A percentile compares a stretch with the other conserved stretches of the same genome.
Evolutionary conservation across 2,888 invertebrate species (phyloP).

Genomic region (Epicampocera succincta): DNA sequence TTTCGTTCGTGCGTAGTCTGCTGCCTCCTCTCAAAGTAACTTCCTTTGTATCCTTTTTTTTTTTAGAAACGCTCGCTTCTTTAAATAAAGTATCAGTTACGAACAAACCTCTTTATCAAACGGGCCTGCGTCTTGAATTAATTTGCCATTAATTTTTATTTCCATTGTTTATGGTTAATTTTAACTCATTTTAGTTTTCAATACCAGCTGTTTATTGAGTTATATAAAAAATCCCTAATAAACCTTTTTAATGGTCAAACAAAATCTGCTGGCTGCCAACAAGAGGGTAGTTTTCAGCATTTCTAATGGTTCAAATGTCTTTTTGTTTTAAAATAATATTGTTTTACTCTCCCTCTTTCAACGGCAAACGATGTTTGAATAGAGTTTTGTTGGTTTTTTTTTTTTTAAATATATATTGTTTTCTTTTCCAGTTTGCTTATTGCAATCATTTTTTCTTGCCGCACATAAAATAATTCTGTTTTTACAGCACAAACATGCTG

Average conservation of each 20-base stretch:
- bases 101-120: conserved; percentile 5
- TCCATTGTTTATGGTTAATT: conserved; percentile 29
- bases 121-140: conserved; percentile 23
- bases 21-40: too few relatives aligned
- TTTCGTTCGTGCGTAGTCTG: too few relatives aligned
- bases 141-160: conserved; percentile 42
- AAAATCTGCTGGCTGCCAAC: conserved; percentile 23
- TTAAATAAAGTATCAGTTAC: background rate
- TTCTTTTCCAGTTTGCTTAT: conserved; percentile 30
- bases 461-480: conserved; percentile 22
- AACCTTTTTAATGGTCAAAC: conserved; percentile 44
- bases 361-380: background rate
- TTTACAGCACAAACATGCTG: background rate
- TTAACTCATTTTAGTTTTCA: conserved; percentile 37
- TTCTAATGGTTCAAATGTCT: conserved; percentile 2
- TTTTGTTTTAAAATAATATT: background rate
- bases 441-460: background rate
- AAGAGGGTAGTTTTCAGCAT: conserved; percentile 39
- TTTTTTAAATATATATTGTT: conserved; percentile 28
- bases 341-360: conserved; percentile 1
- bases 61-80: too few relatives aligned
- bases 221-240: conserved; percentile 17
- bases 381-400: background rate
- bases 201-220: conserved; percentile 42
- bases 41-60: too few relatives aligned